Base-by-base conservation (phyloP, 1,140 invertebrate species). In the Zaprionus ornatus region DNA sequence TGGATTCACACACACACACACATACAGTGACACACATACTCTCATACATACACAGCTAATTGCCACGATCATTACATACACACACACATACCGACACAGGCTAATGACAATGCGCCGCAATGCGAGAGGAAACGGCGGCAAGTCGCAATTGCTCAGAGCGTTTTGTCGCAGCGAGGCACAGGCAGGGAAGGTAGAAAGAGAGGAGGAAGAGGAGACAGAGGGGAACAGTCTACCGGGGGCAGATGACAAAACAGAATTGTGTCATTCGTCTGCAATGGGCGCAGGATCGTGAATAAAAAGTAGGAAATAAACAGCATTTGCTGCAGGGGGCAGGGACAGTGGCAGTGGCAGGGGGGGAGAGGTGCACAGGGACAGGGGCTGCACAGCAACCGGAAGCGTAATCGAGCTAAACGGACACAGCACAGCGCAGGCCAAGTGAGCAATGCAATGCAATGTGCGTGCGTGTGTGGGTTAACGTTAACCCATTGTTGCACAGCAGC, bases 201-300 rank as follows among this genome's bases (percentile, higher is more conserved):
- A 19, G 25, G 19, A 10, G 25, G 10, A 56, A 15, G 40, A 2
- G 68, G 29, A 37, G 12, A 3, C 0, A 9, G 9, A 10, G 27
- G 7, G 27, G 0, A 9, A 9, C 29, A 29, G 29, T 32, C 29
- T 32, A 32, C 19, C 68, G 63, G 74, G 68, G 86, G 75, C 85
- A 90, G 85, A 90, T 90, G 85, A 90, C 86, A 85, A 90, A 82
- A 90, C 85, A 90, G 75, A 90, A 90, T 90, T 90, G 85, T 90
- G 85, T 90, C 85, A 90, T 82, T 82, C 67, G 77, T 71, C 68
- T 72, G 72, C 48, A 29, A 40, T 70, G 69, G 23, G 42, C 45
- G 59, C 85, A 88, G 85, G 85, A 88, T 88, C 85, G 80, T 10
- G 37, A 60, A 45, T 62, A 60, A 70, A 67, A 40, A 65, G 23